Evolutionary conservation across 2,113 vertebrate genomes (phyloP).

Genomic region (Sterrhoptilus dennistouni): DNA sequence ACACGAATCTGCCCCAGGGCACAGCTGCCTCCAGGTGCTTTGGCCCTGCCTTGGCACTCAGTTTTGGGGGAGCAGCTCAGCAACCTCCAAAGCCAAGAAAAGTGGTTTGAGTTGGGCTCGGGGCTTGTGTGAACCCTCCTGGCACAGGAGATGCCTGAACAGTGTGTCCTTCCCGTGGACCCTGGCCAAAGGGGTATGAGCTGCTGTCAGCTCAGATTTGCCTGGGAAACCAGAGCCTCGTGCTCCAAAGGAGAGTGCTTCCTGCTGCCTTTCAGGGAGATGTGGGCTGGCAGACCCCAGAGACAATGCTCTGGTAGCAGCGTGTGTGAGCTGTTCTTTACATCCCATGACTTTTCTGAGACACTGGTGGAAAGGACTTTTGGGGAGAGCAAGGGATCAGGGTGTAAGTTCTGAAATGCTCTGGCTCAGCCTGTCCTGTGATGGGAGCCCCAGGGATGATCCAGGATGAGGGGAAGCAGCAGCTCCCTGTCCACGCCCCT

Average conservation of each 20-base stretch:
- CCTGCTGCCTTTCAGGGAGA: background rate
- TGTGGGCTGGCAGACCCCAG: background rate
- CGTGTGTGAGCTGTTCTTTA: background rate
- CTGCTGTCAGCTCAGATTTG: background rate
- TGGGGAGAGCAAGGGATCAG: background rate
- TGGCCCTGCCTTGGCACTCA: background rate
- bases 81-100: background rate
- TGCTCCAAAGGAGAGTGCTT: background rate
- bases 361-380: background rate
- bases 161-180: background rate
- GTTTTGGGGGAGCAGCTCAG: background rate
- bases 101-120: accelerated
- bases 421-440: accelerated
- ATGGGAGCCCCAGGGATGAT: background rate
- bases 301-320: background rate
- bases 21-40: accelerated
- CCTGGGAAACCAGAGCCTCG: background rate
- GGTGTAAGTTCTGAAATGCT: background rate
- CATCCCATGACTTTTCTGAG: background rate
- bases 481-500: background rate
- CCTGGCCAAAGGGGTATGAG: background rate
- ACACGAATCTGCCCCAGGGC: accelerated
- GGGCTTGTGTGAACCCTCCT: background rate
- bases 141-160: background rate
- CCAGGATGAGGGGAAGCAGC: background rate